These are phyloP conservation scores for Callosobruchus maculatus DNA, from an alignment of 2,888 invertebrate genomes.

Conservation along the genomic window DNA sequence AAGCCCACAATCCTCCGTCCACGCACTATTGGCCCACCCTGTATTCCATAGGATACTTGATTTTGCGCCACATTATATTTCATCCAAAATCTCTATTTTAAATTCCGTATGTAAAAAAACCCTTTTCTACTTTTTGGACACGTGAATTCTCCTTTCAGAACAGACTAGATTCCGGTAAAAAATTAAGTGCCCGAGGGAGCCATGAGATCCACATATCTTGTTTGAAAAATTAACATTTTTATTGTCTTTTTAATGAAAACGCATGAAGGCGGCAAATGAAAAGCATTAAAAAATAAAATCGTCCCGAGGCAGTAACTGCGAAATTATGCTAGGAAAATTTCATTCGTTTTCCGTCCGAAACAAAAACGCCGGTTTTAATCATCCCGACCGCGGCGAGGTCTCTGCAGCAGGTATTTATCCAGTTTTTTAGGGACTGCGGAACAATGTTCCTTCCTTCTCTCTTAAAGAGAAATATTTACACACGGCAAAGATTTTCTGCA, in stretches of 20 bases:
- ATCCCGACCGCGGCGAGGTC: neutral
- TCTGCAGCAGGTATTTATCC: neutral
- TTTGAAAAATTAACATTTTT: constrained; percentile 37
- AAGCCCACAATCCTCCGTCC: too few relatives aligned
- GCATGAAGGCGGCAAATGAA: constrained; percentile 31
- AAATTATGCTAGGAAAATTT: constrained; percentile 28
- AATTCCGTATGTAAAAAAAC: neutral
- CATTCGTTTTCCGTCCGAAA: neutral
- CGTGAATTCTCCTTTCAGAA: neutral
- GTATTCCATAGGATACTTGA: too few relatives aligned
- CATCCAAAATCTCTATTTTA: neutral
- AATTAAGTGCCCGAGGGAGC: constrained; percentile 2
- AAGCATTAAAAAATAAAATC: constrained; percentile 35
- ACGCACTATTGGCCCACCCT: too few relatives aligned
- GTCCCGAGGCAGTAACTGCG: constrained; percentile 22
- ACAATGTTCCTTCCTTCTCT: neutral
- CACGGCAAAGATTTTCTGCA: neutral
- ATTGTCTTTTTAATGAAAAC: constrained; percentile 40
- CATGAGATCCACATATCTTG: constrained; percentile 16
- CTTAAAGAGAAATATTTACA: neutral
- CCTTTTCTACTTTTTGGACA: neutral
- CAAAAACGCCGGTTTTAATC: neutral
- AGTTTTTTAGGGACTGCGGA: neutral
- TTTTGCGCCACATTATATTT: too few relatives aligned
- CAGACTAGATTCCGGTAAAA: neutral